Conservation (phyloP, 1,140 invertebrate genomes). For the Apocrypta bakeri region DNA sequence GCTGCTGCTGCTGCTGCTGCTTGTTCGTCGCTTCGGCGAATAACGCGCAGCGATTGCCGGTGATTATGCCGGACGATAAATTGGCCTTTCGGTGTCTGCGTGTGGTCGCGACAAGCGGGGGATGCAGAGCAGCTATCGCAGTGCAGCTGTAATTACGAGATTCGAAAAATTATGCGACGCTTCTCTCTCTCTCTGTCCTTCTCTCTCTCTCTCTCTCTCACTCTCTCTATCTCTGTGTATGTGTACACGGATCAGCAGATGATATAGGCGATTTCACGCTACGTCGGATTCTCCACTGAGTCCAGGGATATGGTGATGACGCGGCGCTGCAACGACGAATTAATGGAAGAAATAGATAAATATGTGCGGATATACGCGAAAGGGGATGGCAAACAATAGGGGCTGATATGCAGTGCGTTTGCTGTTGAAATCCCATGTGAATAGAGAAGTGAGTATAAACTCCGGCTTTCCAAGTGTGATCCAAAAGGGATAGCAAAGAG, state of each 20-base stretch:
- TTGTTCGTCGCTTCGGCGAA: conserved; percentile 52
- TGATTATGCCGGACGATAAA: conserved; percentile 69
- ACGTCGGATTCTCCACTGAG: too few relatives aligned
- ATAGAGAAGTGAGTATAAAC: background rate
- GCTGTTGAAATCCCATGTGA: background rate
- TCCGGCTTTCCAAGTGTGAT: background rate
- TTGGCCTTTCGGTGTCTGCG: conserved; percentile 57
- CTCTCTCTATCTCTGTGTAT: too few relatives aligned
- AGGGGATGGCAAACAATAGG: background rate
- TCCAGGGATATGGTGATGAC: background rate
- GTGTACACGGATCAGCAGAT: background rate
- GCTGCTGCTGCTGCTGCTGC: background rate
- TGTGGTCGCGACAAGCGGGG: conserved; percentile 11
- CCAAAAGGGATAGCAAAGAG: background rate
- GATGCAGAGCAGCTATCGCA: background rate
- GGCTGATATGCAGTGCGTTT: background rate
- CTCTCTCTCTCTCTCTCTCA: background rate
- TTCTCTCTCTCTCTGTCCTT: background rate
- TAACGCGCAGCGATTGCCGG: conserved; percentile 63
- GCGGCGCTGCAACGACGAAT: background rate
- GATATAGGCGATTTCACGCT: conserved; percentile 32
- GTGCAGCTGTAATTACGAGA: conserved; percentile 24
- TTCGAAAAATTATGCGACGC: conserved; percentile 31
- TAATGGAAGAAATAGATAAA: conserved; percentile 23
- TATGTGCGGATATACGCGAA: background rate